A percentile compares a stretch with the other conserved stretches of the same genome.
Evolutionary conservation across 1,140 invertebrate species (phyloP).

Genomic region (Amyelois transitella): DNA sequence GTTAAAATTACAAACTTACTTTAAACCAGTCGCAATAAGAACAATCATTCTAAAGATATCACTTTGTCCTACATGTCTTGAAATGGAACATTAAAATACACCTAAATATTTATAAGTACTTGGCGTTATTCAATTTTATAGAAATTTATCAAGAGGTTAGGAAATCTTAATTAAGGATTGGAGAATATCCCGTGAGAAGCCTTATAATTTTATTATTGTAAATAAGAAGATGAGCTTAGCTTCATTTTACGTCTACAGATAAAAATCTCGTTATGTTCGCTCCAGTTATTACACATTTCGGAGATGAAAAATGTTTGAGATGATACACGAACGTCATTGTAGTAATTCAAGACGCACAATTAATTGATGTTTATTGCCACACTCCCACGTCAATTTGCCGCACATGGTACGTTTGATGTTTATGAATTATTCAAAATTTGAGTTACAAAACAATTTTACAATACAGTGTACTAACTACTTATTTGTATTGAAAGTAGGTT

Average conservation of each 20-base stretch:
- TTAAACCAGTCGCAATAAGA: constrained; percentile 45
- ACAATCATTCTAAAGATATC: constrained; percentile 36
- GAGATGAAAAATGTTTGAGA: background rate
- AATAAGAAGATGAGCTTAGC: background rate
- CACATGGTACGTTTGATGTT: background rate
- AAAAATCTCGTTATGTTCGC: constrained; percentile 4
- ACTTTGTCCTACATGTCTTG: constrained; percentile 30
- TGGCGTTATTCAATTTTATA: constrained; percentile 25
- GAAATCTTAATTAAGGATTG: constrained; percentile 13
- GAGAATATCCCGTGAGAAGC: constrained; percentile 8
- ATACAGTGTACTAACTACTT: too few species aligned
- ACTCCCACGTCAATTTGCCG: background rate
- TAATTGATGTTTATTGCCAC: background rate
- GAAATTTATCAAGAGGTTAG: constrained; percentile 11
- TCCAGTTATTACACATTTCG: background rate
- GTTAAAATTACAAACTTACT: constrained; percentile 20
- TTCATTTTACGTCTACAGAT: background rate
- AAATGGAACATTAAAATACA: constrained; percentile 21
- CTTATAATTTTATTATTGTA: constrained; percentile 3
- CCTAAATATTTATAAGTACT: constrained; percentile 32
- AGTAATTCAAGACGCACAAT: background rate
- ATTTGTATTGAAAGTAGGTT: too few species aligned
- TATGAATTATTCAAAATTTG: background rate
- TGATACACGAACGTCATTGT: background rate
- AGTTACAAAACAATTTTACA: too few species aligned